These are phyloP conservation scores for Taeniopygia guttata DNA, from an alignment of 2,797 vertebrate species.

Conservation along the genomic window DNA sequence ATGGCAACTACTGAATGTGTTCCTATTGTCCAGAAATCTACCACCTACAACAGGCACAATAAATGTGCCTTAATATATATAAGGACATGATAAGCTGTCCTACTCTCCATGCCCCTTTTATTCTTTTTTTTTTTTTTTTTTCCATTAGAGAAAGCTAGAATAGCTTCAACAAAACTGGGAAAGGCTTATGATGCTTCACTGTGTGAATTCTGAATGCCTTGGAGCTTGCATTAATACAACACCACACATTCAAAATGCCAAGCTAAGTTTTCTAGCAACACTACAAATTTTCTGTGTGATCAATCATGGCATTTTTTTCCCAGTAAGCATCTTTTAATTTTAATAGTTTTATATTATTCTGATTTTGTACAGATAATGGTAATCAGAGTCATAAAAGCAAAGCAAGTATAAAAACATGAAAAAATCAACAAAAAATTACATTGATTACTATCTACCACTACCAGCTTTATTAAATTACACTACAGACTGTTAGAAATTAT, in stretches of 20 bases:
- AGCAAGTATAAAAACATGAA: not conserved
- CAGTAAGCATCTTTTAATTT: not conserved
- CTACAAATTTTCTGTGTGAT: not conserved
- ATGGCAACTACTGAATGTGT: not conserved
- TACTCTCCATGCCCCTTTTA: not conserved
- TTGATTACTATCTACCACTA: not conserved
- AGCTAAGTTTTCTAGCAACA: not conserved
- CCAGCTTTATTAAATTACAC: not conserved
- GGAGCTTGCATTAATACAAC: rapidly evolving
- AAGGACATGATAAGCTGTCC: not conserved
- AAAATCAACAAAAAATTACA: not conserved
- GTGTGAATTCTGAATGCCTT: not conserved
- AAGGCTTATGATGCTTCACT: not conserved
- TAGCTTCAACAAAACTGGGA: not conserved
- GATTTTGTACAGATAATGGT: not conserved
- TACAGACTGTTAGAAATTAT: not conserved
- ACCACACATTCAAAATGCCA: not conserved
- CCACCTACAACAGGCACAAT: not conserved
- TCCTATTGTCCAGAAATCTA: not conserved
- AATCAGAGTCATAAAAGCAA: not conserved
- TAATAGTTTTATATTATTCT: not conserved
- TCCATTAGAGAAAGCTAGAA: not conserved
- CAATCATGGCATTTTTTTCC: not conserved
- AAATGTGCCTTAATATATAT: not conserved
- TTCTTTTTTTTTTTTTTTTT: not conserved